Percentiles rank a stretch among this genome's conserved stretches.
phyloP scores from a whole-genome alignment of 2,113 vertebrate species.

The Ptilorrhoa leucosticta region DNA sequence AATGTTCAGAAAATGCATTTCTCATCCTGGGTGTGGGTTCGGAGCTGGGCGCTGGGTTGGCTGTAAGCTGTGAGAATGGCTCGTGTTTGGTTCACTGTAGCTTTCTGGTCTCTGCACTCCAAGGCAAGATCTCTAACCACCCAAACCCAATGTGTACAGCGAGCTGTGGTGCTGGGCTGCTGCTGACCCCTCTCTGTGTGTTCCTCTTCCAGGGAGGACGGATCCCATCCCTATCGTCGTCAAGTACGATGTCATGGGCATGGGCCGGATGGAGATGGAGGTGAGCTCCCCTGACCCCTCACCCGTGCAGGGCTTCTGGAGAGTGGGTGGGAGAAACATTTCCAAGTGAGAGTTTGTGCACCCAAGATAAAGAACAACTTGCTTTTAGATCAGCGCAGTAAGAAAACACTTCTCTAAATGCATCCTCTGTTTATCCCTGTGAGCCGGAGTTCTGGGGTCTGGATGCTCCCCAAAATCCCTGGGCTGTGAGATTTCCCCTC shows the following conservation, averaged over 20 bases:
- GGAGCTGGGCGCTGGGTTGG: constrained; percentile 17
- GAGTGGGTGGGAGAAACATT: background rate
- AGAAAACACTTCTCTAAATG: background rate
- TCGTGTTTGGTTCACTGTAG: constrained; percentile 99
- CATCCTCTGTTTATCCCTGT: background rate
- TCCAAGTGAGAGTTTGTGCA: background rate
- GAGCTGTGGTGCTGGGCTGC: constrained; percentile 66
- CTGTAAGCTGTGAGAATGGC: constrained; percentile 99
- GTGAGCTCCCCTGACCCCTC: constrained; percentile 48
- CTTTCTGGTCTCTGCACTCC: constrained; percentile 99
- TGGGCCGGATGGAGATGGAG: constrained; percentile 99
- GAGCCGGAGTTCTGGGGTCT: background rate
- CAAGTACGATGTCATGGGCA: constrained; percentile 99
- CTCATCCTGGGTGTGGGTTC: background rate
- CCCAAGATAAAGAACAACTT: background rate
- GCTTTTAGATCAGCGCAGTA: background rate
- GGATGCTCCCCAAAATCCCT: background rate
- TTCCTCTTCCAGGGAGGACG: constrained; percentile 89
- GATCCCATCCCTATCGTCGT: constrained; percentile 97
- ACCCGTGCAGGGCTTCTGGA: background rate
- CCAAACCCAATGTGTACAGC: constrained; percentile 90
- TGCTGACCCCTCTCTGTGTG: constrained; percentile 68
- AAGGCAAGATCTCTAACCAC: constrained; percentile 99
- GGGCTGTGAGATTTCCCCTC: background rate
- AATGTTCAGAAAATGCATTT: background rate